phyloP scores from a whole-genome alignment of 2,113 vertebrate genomes.

The Girardinichthys multiradiatus region DNA sequence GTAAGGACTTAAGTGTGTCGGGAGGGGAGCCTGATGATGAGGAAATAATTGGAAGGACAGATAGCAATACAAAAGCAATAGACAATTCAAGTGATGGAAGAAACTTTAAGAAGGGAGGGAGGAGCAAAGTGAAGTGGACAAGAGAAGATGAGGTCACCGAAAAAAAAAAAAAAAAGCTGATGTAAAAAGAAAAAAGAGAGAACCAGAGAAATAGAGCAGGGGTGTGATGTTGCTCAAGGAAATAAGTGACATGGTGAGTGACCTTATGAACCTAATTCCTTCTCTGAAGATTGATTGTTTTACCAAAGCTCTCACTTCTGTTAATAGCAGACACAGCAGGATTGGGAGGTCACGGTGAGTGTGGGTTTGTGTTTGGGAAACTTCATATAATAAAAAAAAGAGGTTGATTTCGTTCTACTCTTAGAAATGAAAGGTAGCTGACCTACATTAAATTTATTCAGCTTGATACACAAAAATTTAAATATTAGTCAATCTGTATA shows the following conservation, averaged over 20 bases:
- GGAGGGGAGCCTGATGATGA: too few species aligned
- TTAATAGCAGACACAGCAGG: not conserved
- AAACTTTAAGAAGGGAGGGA: too few species aligned
- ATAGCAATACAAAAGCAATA: too few species aligned
- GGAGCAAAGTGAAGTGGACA: not conserved
- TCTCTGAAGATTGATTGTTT: conserved; percentile 1
- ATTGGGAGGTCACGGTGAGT: not conserved
- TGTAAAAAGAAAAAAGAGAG: too few species aligned
- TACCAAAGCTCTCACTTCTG: not conserved
- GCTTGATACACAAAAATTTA: not conserved
- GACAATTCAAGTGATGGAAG: too few species aligned
- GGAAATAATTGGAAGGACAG: too few species aligned
- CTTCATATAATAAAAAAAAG: not conserved
- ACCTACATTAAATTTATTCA: not conserved
- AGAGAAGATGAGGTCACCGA: not conserved
- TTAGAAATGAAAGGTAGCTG: not conserved
- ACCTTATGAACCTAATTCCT: not conserved
- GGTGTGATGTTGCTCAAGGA: not conserved
- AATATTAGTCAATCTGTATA: not conserved
- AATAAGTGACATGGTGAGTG: not conserved
- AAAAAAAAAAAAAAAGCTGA: not conserved
- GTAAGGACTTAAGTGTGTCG: too few species aligned
- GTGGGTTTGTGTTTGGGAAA: not conserved
- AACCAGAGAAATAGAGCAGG: not conserved
- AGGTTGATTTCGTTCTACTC: too few species aligned